These are phyloP conservation scores for Lycocorax pyrrhopterus DNA, from an alignment of 2,113 vertebrate genomes.

Conservation along the genomic window DNA sequence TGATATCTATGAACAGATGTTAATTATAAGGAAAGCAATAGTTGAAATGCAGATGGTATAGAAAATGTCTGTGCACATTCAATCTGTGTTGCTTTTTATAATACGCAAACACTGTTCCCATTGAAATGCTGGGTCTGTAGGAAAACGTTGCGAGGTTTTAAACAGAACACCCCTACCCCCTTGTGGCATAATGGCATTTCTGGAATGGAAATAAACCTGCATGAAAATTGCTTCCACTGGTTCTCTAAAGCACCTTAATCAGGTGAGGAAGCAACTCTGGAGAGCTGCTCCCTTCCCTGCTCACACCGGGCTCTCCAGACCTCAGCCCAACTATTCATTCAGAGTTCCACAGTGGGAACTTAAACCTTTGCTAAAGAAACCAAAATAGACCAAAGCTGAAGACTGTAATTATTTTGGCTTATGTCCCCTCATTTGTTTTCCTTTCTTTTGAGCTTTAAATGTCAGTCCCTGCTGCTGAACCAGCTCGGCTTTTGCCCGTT, in stretches of 20 bases:
- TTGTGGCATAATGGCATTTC: constrained; percentile 70
- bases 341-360: not conserved
- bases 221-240: not conserved
- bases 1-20: constrained; percentile 65
- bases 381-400: not conserved
- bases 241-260: constrained; percentile 9
- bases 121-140: not conserved
- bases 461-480: not conserved
- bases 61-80: constrained; percentile 51
- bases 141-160: not conserved
- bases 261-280: not conserved
- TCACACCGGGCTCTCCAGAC: not conserved
- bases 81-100: constrained; percentile 26
- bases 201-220: constrained; percentile 41
- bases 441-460: not conserved
- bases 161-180: constrained; percentile 75
- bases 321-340: not conserved
- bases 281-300: not conserved
- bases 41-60: constrained; percentile 49
- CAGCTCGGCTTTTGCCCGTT: not conserved
- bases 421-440: not conserved
- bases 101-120: not conserved
- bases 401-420: not conserved
- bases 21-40: constrained; percentile 64
- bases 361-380: not conserved